These are phyloP conservation scores for Proales similis DNA, from an alignment of 1,140 invertebrate genomes.

Conservation along the genomic window DNA sequence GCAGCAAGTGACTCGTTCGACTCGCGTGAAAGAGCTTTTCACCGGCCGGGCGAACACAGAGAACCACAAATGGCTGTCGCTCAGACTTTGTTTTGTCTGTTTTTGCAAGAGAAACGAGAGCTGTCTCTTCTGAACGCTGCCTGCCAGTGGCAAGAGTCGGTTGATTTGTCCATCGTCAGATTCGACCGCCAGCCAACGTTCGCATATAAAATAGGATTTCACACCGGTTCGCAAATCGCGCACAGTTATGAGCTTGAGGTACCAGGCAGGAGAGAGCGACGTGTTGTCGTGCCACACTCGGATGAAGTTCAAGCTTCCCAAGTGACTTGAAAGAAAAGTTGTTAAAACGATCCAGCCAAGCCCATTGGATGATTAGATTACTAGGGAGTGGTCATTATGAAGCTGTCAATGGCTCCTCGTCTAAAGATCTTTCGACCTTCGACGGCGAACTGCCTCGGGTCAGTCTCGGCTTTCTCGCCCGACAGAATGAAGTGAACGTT, in stretches of 20 bases:
- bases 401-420: constrained; percentile 47
- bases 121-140: constrained; percentile 46
- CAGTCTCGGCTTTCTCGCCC: constrained; percentile 47
- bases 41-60: constrained; percentile 48
- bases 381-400: constrained; percentile 47
- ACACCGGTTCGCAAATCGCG: constrained; percentile 50
- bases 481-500: constrained; percentile 48
- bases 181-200: constrained; percentile 50
- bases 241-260: constrained; percentile 48
- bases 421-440: constrained; percentile 46
- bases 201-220: constrained; percentile 48
- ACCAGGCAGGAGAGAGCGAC: constrained; percentile 48
- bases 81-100: constrained; percentile 50
- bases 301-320: constrained; percentile 48
- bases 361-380: too few relatives aligned
- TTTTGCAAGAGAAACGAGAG: constrained; percentile 52
- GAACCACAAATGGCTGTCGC: constrained; percentile 52
- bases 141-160: constrained; percentile 49
- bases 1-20: constrained; percentile 51
- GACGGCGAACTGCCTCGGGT: constrained; percentile 45
- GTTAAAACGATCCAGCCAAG: too few relatives aligned
- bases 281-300: constrained; percentile 53
- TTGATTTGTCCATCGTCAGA: constrained; percentile 52
- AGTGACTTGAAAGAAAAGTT: constrained; percentile 42
- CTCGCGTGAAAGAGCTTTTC: constrained; percentile 49